phyloP scores from a whole-genome alignment of 2,113 vertebrate genomes.

The Ia io region DNA sequence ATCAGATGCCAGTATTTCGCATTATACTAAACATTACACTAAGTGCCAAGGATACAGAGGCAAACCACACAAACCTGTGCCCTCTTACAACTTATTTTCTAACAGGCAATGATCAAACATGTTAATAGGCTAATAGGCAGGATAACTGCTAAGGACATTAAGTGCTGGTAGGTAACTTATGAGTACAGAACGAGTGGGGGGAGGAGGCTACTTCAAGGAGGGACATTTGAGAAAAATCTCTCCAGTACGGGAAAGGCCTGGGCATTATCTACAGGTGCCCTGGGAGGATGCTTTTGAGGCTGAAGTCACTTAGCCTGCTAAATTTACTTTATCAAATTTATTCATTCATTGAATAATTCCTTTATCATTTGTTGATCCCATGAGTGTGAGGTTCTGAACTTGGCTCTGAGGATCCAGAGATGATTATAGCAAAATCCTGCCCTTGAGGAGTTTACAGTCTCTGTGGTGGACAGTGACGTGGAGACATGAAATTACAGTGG shows the following conservation, averaged over 20 bases:
- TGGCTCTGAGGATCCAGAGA: not conserved
- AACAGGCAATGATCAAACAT: not conserved
- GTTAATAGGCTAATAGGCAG: not conserved
- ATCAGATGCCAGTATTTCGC: not conserved
- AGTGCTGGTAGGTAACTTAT: not conserved
- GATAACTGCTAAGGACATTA: not conserved
- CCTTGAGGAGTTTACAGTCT: not conserved
- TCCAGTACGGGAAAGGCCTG: not conserved
- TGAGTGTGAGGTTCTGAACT: not conserved
- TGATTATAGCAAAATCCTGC: not conserved
- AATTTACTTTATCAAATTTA: not conserved
- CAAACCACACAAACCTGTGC: not conserved
- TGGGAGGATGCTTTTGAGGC: not conserved
- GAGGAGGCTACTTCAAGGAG: not conserved
- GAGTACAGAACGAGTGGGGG: rapidly evolving
- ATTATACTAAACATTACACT: not conserved
- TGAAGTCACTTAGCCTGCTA: not conserved
- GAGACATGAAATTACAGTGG: not conserved
- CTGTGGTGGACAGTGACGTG: not conserved
- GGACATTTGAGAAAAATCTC: not conserved
- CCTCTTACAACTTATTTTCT: not conserved
- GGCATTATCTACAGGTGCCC: not conserved
- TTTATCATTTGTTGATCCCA: not conserved
- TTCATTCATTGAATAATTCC: not conserved
- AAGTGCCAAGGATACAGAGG: not conserved